These are phyloP conservation scores for Meghimatium bilineatum DNA, from an alignment of 2,888 invertebrate genomes.

Conservation along the genomic window DNA sequence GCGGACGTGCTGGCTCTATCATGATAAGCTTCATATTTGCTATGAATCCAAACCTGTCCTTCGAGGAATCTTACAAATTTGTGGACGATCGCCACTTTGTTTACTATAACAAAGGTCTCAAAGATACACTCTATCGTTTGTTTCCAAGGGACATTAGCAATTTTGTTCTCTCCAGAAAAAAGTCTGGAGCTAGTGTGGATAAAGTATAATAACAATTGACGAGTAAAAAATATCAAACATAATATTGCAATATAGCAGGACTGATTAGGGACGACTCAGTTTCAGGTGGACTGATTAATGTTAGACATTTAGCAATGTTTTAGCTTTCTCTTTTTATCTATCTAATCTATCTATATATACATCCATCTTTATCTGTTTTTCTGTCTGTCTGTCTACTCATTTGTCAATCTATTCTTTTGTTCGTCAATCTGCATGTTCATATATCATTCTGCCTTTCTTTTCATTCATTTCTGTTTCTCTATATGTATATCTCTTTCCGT, in stretches of 20 bases:
- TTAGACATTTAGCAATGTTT: too few relatives aligned
- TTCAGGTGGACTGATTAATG: too few relatives aligned
- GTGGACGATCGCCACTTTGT: slow-evolving; percentile 55
- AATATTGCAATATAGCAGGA: too few relatives aligned
- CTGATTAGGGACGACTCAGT: too few relatives aligned
- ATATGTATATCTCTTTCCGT: too few relatives aligned
- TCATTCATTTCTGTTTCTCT: neutral
- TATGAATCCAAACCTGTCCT: slow-evolving; percentile 51
- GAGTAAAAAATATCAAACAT: too few relatives aligned
- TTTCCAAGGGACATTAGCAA: slow-evolving; percentile 41
- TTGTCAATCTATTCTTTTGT: neutral
- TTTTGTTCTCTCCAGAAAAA: neutral
- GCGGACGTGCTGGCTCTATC: slow-evolving; percentile 59
- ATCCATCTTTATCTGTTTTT: too few relatives aligned
- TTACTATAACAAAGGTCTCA: slow-evolving; percentile 56
- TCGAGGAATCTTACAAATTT: slow-evolving; percentile 55
- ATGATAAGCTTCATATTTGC: slow-evolving; percentile 58
- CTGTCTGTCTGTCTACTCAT: too few relatives aligned
- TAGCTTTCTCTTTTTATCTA: too few relatives aligned
- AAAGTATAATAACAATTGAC: neutral
- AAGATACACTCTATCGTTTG: slow-evolving; percentile 50
- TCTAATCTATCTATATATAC: too few relatives aligned
- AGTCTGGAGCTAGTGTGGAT: neutral
- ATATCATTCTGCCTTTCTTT: neutral
- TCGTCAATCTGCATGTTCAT: too few relatives aligned